phyloP scores from a whole-genome alignment of 2,888 invertebrate species.

The Dichetophora obliterata region DNA sequence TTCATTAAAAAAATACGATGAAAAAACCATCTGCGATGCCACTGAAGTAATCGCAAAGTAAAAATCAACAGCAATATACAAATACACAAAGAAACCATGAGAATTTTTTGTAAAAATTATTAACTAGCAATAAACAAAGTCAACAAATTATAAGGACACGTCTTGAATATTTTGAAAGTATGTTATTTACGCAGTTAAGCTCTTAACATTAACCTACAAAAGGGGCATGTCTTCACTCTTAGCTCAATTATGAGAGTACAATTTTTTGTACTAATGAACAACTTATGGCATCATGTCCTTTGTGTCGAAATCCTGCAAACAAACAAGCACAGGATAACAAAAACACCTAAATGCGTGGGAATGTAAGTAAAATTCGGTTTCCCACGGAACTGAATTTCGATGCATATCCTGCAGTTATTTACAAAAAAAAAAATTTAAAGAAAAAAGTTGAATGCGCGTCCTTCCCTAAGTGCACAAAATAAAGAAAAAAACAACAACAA shows the following conservation, averaged over 20 bases:
- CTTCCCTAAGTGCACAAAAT: conserved; percentile 38
- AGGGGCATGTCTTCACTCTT: neutral
- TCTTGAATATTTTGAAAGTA: neutral
- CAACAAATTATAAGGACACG: conserved; percentile 40
- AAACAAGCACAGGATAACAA: conserved; percentile 25
- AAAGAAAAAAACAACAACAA: conserved; percentile 41
- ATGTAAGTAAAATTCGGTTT: conserved; percentile 58
- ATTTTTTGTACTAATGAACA: neutral
- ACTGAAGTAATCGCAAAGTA: neutral
- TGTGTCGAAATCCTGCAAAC: neutral
- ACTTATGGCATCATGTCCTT: conserved; percentile 20
- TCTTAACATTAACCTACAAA: neutral
- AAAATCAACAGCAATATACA: neutral
- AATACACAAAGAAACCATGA: conserved; percentile 32
- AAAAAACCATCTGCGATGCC: neutral
- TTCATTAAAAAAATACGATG: too few species aligned
- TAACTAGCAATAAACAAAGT: conserved; percentile 33
- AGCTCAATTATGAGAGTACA: conserved; percentile 31
- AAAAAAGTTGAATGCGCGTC: conserved; percentile 40
- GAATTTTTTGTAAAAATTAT: conserved; percentile 35
- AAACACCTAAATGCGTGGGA: conserved; percentile 59
- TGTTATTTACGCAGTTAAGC: neutral
- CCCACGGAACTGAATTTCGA: conserved; percentile 58
- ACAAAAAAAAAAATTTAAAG: neutral
- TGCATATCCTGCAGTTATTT: conserved; percentile 32